phyloP scores from a whole-genome alignment of 2,113 vertebrate genomes.

The Hemiscyllium ocellatum region DNA sequence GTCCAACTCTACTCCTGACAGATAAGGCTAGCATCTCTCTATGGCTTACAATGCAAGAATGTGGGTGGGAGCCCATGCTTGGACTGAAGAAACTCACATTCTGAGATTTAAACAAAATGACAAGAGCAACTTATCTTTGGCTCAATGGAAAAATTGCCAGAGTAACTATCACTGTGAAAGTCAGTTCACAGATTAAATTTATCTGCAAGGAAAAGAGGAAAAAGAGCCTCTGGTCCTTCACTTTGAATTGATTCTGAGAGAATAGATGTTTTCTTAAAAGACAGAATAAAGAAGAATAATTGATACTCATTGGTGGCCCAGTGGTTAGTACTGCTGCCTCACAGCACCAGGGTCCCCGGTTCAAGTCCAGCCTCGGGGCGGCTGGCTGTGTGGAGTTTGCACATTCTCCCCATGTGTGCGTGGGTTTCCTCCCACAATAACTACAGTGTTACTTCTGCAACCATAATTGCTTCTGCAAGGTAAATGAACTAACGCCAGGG shows the following conservation, averaged over 20 bases:
- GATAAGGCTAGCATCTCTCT: background rate
- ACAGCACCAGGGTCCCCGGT: no score
- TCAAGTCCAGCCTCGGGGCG: no score
- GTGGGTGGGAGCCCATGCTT: background rate
- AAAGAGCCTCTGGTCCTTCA: background rate
- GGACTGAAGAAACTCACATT: background rate
- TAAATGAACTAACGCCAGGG: no score
- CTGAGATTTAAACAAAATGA: background rate
- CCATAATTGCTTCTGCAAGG: no score
- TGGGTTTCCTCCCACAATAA: no score
- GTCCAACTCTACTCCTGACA: no score
- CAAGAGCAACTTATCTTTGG: background rate
- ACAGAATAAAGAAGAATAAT: background rate
- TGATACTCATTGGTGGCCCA: no score
- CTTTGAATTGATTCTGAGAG: background rate
- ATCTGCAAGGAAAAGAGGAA: background rate
- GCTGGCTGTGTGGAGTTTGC: no score
- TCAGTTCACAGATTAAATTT: background rate
- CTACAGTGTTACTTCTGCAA: no score
- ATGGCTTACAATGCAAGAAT: background rate
- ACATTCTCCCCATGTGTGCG: no score
- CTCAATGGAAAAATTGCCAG: background rate
- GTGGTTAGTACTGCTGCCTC: no score
- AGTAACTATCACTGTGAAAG: background rate
- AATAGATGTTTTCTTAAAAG: background rate